Percentiles rank a stretch among this genome's conserved stretches.
phyloP scores from a whole-genome alignment of 2,113 vertebrate genomes.

The Thunnus maccoyii region DNA sequence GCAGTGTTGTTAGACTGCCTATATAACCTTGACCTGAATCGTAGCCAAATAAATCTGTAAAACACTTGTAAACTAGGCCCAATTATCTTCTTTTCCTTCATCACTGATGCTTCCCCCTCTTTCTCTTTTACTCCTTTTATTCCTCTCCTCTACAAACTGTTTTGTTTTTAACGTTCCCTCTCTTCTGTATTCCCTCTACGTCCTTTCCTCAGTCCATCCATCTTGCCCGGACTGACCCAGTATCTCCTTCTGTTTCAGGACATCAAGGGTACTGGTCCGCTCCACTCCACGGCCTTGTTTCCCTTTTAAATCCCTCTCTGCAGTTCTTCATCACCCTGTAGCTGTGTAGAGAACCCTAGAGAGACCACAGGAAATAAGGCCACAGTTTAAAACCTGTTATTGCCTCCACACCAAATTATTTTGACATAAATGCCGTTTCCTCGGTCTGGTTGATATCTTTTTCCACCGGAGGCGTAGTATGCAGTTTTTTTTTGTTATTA shows the following conservation, averaged over 20 bases:
- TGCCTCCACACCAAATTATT: not conserved
- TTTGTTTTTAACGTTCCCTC: not conserved
- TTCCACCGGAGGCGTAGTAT: too few species aligned
- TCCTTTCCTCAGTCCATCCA: conserved; percentile 45
- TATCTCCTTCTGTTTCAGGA: conserved; percentile 45
- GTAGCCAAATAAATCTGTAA: conserved; percentile 33
- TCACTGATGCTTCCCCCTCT: not conserved
- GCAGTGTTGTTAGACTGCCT: not conserved
- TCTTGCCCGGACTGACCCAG: conserved; percentile 57
- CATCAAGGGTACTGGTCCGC: conserved; percentile 20
- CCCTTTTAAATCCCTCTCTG: conserved; percentile 36
- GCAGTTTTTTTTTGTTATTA: too few species aligned
- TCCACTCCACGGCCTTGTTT: conserved; percentile 32
- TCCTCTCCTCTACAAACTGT: not conserved
- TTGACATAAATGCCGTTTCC: too few species aligned
- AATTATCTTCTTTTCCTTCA: conserved; percentile 48
- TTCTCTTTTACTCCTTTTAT: not conserved
- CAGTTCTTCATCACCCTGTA: conserved; percentile 22
- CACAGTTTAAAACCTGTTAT: conserved; percentile 25
- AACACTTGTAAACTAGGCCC: conserved; percentile 46
- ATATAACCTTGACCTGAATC: conserved; percentile 81
- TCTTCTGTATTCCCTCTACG: conserved; percentile 16
- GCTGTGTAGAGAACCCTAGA: conserved; percentile 19
- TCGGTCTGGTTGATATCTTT: too few species aligned
- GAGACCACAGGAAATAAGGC: conserved; percentile 49